phyloP scores from a whole-genome alignment of 2,113 vertebrate genomes.

The Otis tarda region DNA sequence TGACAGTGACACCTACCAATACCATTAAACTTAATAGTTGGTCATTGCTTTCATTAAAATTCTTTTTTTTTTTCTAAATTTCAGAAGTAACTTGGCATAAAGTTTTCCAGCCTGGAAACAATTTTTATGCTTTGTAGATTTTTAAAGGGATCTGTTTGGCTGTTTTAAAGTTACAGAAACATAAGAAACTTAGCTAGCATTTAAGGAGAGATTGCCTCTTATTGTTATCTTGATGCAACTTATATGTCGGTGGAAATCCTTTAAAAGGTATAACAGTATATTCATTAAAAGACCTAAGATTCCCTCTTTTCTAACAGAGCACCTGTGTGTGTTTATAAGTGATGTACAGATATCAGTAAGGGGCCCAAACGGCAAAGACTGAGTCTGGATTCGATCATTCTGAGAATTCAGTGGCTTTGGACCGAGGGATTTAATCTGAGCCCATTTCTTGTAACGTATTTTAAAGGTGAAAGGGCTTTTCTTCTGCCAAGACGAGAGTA shows the following conservation, averaged over 20 bases:
- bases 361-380: background rate
- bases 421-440: conserved; percentile 7
- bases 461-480: conserved; percentile 52
- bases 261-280: background rate
- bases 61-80: background rate
- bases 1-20: background rate
- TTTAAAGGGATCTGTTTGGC: conserved; percentile 10
- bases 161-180: background rate
- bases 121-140: conserved; percentile 1
- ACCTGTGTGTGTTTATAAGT: background rate
- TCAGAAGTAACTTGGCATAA: conserved; percentile 2
- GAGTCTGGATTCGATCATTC: conserved; percentile 45
- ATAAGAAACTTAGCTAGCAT: background rate
- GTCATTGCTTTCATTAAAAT: background rate
- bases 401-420: conserved; percentile 1
- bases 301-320: background rate
- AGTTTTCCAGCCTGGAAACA: conserved; percentile 8
- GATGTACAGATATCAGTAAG: conserved; percentile 5
- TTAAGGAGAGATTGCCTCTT: background rate
- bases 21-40: background rate
- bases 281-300: background rate
- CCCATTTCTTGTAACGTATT: conserved; percentile 29
- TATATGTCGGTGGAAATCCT: background rate
- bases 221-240: background rate
- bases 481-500: conserved; percentile 42